Evolutionary conservation across 2,888 invertebrate species (phyloP).

Genomic region (Platynereis dumerilii): DNA sequence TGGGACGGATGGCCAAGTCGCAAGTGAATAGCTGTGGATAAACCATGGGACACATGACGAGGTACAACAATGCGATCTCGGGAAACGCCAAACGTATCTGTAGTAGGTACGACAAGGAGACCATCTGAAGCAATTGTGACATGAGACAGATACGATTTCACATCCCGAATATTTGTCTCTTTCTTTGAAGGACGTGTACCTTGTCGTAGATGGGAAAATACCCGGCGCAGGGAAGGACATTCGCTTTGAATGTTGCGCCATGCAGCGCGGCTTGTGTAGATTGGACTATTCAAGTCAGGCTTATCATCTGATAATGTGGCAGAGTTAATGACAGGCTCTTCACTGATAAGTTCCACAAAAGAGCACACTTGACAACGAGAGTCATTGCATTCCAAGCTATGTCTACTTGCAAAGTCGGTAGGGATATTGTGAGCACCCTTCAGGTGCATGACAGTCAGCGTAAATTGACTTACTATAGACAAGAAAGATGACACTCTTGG

Average conservation of each 20-base stretch:
- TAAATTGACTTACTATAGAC: not conserved
- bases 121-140: too few relatives aligned
- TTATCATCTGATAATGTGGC: not conserved
- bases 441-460: not conserved
- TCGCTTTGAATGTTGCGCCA: not conserved
- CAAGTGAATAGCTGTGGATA: too few relatives aligned
- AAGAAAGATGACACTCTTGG: not conserved
- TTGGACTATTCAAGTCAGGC: not conserved
- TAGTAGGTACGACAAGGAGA: too few relatives aligned
- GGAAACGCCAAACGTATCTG: too few relatives aligned
- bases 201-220: not conserved
- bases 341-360: not conserved
- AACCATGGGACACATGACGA: too few relatives aligned
- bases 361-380: constrained; percentile 9
- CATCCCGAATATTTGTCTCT: not conserved
- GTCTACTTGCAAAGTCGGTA: not conserved
- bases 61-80: too few relatives aligned
- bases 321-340: not conserved
- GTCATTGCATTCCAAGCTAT: not conserved
- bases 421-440: not conserved
- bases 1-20: too few relatives aligned
- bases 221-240: not conserved
- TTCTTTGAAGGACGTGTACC: constrained; percentile 2
- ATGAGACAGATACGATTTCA: too few relatives aligned
- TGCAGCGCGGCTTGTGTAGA: not conserved